phyloP scores from a whole-genome alignment of 2,113 vertebrate species.

The Sialia sialis region DNA sequence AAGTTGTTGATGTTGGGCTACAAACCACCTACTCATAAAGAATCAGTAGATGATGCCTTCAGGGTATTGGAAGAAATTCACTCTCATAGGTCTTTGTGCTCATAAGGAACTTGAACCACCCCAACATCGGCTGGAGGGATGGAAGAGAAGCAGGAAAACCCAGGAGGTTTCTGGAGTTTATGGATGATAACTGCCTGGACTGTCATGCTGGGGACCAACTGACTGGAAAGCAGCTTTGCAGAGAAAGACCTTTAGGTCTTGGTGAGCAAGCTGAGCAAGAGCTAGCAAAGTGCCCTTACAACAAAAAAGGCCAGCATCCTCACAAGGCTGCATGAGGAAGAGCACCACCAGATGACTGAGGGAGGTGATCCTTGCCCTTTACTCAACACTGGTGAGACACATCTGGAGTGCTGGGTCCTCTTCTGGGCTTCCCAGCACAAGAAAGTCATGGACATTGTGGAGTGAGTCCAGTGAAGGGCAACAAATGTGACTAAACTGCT shows the following conservation, averaged over 20 bases:
- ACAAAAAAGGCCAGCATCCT: background rate
- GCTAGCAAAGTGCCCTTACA: background rate
- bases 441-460: background rate
- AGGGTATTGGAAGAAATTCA: background rate
- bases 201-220: background rate
- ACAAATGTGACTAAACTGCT: background rate
- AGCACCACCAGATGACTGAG: background rate
- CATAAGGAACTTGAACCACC: background rate
- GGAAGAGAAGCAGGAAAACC: background rate
- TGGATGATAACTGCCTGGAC: accelerated
- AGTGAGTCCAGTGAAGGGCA: background rate
- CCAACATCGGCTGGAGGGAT: background rate
- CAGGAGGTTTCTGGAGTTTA: background rate
- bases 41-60: background rate
- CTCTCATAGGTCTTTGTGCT: background rate
- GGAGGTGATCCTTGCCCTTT: background rate
- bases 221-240: background rate
- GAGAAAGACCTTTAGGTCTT: background rate
- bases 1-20: background rate
- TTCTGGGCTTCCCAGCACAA: background rate
- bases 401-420: background rate
- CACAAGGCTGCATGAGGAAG: accelerated
- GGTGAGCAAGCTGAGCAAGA: background rate
- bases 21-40: background rate
- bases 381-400: background rate